Evolutionary conservation across 2,797 vertebrate species (phyloP).

Genomic region (Enteromius afrohamiltoni): DNA sequence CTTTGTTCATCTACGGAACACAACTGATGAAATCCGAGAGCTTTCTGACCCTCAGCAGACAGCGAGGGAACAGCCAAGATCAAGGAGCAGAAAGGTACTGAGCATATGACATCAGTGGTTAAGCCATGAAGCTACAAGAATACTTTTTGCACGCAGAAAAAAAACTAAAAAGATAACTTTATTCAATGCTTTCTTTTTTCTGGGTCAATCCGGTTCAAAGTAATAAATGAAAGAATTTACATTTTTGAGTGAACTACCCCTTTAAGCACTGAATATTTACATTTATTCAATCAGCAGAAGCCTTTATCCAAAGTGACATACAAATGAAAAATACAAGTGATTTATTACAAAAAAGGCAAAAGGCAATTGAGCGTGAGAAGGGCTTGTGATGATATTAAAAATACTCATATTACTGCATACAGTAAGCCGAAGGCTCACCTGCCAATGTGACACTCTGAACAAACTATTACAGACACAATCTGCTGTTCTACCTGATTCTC

Average conservation of each 20-base stretch:
- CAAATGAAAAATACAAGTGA: neutral
- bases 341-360: neutral
- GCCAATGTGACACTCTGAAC: conserved; percentile 12
- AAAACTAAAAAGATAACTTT: neutral
- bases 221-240: neutral
- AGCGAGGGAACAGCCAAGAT: neutral
- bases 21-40: neutral
- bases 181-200: neutral
- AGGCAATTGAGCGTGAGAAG: neutral
- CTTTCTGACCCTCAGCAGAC: neutral
- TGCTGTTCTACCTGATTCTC: conserved; percentile 40
- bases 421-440: neutral
- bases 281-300: neutral
- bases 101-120: neutral
- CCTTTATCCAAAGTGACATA: neutral
- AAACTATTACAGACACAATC: conserved; percentile 45
- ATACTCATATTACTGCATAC: neutral
- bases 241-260: neutral
- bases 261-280: neutral
- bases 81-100: neutral
- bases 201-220: neutral
- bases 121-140: neutral
- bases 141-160: neutral
- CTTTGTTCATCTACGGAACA: neutral
- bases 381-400: neutral